Evolutionary conservation across 2,797 vertebrate species (phyloP), one percentile per base, ranked within the genome.

Genomic region (Karalla daura): DNA sequence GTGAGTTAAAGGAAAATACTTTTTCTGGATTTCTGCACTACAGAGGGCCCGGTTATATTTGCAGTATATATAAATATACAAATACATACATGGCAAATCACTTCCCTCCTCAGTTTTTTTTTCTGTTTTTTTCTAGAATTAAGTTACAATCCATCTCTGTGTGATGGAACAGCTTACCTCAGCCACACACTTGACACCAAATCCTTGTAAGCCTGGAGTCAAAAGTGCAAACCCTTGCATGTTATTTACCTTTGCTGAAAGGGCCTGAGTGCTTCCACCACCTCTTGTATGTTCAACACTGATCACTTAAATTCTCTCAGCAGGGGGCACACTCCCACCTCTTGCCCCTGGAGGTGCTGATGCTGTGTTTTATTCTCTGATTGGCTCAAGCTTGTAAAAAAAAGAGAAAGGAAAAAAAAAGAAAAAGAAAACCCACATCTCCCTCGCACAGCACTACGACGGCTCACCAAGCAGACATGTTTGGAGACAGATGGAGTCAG

Each of bases 401-500:
- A 52, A n/a, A n/a, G n/a, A n/a, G n/a, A n/a, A n/a, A n/a, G n/a
- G n/a, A n/a, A n/a, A n/a, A n/a, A n/a, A n/a, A n/a, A n/a, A n/a
- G n/a, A n/a, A n/a, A n/a, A n/a, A n/a, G n/a, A n/a, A n/a, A n/a
- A n/a, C n/a, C n/a, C 62, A 23, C 59, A 45, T 43, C 71, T 68
- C 52, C 3, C 36, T 56, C 70, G 65, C 66, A 44, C 55, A 47
- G 68, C 25, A 11, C 76, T 60, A 39, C 70, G 67, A 66, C 40
- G 9, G 74, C 73, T 86, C 74, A 75, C 78, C 68, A 51, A 66
- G 75, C 87, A 56, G 73, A 78, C 80, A 70, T 59, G 77, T 84
- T 85, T 58, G 36, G 78, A 89, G 86, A 78, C 89, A 91, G 89
- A 89, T 90, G 89, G 89, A 90, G 76, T 77, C 85, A 83, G 85